These are phyloP conservation scores for Volucella inflata DNA, from an alignment of 2,888 invertebrate genomes.

Conservation along the genomic window DNA sequence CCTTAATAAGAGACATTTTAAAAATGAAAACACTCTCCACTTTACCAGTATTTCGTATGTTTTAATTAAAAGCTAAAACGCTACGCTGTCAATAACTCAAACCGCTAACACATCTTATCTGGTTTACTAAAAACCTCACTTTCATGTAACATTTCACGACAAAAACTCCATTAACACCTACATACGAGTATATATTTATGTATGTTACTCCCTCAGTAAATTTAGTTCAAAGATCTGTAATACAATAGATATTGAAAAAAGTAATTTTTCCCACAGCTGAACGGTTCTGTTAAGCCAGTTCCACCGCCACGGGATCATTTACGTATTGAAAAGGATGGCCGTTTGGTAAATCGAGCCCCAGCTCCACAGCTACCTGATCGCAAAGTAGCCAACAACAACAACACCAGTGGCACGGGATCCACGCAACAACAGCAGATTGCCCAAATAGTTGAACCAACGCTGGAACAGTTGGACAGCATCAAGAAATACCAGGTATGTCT, in stretches of 20 bases:
- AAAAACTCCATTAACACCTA: neutral
- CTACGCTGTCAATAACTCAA: neutral
- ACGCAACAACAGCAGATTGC: constrained; percentile 83
- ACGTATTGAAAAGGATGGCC: constrained; percentile 86
- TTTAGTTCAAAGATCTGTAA: neutral
- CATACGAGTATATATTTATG: too few relatives aligned
- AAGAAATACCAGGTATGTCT: constrained; percentile 93
- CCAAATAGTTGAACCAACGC: constrained; percentile 87
- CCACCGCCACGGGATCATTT: constrained; percentile 88
- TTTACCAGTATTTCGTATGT: too few relatives aligned
- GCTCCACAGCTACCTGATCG: constrained; percentile 89
- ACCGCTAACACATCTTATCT: constrained; percentile 8
- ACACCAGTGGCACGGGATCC: constrained; percentile 80
- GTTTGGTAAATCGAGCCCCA: constrained; percentile 87
- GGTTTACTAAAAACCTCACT: constrained; percentile 42
- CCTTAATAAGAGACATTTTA: too few relatives aligned
- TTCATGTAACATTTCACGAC: constrained; percentile 42
- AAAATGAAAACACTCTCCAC: too few relatives aligned
- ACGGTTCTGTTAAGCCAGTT: constrained; percentile 83
- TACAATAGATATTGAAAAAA: constrained; percentile 2
- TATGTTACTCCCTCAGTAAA: neutral
- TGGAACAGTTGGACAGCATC: constrained; percentile 95
- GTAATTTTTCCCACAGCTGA: constrained; percentile 78
- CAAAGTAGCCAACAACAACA: constrained; percentile 81
- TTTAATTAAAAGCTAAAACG: constrained; percentile 1